Evolutionary conservation across 2,797 vertebrate genomes (phyloP).

Genomic region (Fratercula arctica): DNA sequence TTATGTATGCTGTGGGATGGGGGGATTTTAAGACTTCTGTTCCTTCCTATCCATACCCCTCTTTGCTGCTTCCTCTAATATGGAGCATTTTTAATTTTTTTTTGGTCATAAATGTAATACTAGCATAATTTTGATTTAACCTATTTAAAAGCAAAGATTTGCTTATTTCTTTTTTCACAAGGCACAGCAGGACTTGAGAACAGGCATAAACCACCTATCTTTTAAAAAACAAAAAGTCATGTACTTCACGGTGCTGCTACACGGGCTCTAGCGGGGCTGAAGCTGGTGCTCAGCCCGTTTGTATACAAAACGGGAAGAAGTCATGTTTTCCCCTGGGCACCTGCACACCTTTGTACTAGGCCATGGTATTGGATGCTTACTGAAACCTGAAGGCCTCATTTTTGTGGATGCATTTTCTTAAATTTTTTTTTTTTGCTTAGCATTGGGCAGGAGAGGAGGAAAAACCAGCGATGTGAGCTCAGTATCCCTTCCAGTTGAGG

Average conservation of each 20-base stretch:
- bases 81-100: not conserved
- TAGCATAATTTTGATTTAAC: not conserved
- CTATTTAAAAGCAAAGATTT: not conserved
- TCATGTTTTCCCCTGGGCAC: accelerated
- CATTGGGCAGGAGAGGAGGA: not conserved
- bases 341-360: not conserved
- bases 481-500: not conserved
- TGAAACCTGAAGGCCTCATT: not conserved
- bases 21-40: not conserved
- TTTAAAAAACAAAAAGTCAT: not conserved
- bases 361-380: not conserved
- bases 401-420: not conserved
- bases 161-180: not conserved
- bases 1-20: not conserved
- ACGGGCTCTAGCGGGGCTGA: not conserved
- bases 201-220: not conserved
- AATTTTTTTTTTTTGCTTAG: too few species aligned
- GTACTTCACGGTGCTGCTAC: not conserved
- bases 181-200: not conserved
- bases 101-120: not conserved
- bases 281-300: not conserved
- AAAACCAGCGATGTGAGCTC: not conserved
- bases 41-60: not conserved
- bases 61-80: not conserved
- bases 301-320: not conserved